These are phyloP conservation scores for Vipera ursinii DNA, from an alignment of 2,797 vertebrate species.

Conservation along the genomic window DNA sequence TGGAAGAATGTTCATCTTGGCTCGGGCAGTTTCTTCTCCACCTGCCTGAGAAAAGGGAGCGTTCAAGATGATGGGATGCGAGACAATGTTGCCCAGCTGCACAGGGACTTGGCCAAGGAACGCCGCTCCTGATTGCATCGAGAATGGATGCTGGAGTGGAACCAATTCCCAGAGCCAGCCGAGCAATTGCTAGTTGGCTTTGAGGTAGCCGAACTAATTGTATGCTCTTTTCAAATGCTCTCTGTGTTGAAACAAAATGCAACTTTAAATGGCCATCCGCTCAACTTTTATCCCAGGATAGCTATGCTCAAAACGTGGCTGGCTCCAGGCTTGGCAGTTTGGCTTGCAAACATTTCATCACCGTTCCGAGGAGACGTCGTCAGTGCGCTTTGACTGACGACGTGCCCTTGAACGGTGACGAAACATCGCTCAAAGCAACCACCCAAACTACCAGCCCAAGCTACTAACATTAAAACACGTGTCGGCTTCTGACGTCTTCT, in stretches of 20 bases:
- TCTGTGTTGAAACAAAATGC: conserved; percentile 2
- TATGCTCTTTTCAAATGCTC: not conserved
- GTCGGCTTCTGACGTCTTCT: not conserved
- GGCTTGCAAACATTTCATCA: no score
- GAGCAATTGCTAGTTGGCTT: not conserved
- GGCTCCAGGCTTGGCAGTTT: no score
- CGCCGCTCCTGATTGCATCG: not conserved
- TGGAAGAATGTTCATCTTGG: not conserved
- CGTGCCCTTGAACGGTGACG: no score
- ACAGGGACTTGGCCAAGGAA: not conserved
- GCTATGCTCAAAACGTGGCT: not conserved
- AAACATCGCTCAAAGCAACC: no score
- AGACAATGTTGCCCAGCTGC: not conserved
- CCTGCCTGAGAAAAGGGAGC: not conserved
- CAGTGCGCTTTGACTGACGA: no score
- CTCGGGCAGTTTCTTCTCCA: not conserved
- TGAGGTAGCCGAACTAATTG: not conserved
- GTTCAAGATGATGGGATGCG: not conserved
- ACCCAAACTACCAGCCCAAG: no score
- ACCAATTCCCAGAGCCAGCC: not conserved
- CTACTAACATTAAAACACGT: no score
- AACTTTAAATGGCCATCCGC: not conserved
- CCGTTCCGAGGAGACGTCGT: no score
- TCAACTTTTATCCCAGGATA: not conserved
- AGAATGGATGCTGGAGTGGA: not conserved